Evolutionary conservation across 2,113 vertebrate species (phyloP).

Genomic region (Triplophysa dalaica): DNA sequence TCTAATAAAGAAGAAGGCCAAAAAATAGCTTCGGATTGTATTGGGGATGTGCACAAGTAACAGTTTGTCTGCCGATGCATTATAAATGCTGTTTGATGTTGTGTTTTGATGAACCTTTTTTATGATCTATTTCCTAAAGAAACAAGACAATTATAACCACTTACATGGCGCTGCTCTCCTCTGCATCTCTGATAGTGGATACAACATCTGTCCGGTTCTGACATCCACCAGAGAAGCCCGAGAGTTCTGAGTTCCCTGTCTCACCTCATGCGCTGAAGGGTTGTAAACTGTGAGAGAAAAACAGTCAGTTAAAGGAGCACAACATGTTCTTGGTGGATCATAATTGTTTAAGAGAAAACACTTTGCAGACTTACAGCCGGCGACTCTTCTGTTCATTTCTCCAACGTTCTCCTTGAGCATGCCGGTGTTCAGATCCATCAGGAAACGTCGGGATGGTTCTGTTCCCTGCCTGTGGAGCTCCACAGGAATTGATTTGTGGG

Average conservation of each 20-base stretch:
- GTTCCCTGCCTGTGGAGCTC: slow-evolving; percentile 59
- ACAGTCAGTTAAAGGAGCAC: neutral
- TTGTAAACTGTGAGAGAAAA: slow-evolving; percentile 50
- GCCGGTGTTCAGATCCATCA: slow-evolving; percentile 62
- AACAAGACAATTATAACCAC: neutral
- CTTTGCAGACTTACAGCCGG: slow-evolving; percentile 8
- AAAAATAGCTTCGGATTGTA: too few relatives aligned
- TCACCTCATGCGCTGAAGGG: slow-evolving; percentile 46
- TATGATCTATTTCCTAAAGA: too few relatives aligned
- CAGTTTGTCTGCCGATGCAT: too few relatives aligned
- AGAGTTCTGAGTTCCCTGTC: slow-evolving; percentile 63
- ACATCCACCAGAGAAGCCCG: slow-evolving; percentile 44
- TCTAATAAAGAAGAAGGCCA: too few relatives aligned
- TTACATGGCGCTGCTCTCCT: slow-evolving; percentile 38
- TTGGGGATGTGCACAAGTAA: too few relatives aligned
- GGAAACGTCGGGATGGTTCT: slow-evolving; percentile 61
- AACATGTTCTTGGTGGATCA: neutral
- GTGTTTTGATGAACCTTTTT: too few relatives aligned
- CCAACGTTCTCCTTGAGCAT: slow-evolving; percentile 57
- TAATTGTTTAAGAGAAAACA: neutral
- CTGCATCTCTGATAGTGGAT: slow-evolving; percentile 41
- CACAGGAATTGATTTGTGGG: neutral
- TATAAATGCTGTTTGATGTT: too few relatives aligned
- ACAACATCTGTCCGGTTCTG: slow-evolving; percentile 28
- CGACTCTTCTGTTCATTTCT: slow-evolving; percentile 60